Base-by-base conservation (phyloP, 2,888 invertebrate genomes). In the Masnerella sp. region DNA sequence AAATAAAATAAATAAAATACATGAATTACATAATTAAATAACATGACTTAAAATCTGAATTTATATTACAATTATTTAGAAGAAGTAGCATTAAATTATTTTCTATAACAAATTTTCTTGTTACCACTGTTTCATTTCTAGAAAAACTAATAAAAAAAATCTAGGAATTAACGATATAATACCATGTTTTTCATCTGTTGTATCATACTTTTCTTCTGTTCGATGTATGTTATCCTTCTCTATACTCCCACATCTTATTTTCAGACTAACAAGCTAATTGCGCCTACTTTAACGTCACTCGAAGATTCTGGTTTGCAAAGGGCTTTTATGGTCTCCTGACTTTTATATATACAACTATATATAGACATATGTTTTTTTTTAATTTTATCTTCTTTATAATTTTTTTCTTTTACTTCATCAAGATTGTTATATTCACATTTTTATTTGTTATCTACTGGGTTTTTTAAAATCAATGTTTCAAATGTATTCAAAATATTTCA, bases 181-280 rank as follows among this genome's bases (percentile, higher is more conserved):
- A 22, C 36, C 20, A 18, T 18, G 20, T 28, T 42, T 54, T 3
- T 42, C 11, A 7, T 22, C 43, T 32, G 56, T 56, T 56, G 56
- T 43, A 43, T 56, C 32, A 28, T 40, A 14, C 64, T 54, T 54
- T 54, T 54, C 54, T 54, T 12, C 9, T 20, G 47, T 54, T 64
- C 36, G 14, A 12, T 52, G 14, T 43, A 45, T 52, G 43, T 38
- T 64, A 38, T 64, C 52, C 43, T 51, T 28, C 45, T 45, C 36
- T 11, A 45, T 7, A 54, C 54, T 54, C 54, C 54, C 45, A 54
- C 64, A 54, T 64, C 64, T 64, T 54, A 64, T 54, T 64, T 64
- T 22, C 45, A 64, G 54, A 32, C 64, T 64, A 64, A 64, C 62
- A 28, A 52, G 47, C 62, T 64, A 64, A 64, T 64, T 64, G 52